A percentile compares a stretch with the other conserved stretches of the same genome.
Conservation (phyloP, 2,113 vertebrate genomes). For the Sardina pilchardus region DNA sequence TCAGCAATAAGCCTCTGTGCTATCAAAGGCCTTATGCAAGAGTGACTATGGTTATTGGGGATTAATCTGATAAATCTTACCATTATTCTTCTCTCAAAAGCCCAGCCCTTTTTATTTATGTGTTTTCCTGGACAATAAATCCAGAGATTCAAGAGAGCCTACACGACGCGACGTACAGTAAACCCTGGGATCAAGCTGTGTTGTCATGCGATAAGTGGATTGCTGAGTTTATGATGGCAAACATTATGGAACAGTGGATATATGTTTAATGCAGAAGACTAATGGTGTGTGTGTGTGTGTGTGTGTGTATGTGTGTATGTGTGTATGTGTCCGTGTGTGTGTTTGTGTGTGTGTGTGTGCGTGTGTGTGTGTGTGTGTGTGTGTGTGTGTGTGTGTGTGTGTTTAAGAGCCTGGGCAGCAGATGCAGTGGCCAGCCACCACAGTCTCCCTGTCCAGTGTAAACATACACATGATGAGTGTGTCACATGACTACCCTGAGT, state of each 20-base stretch:
- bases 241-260: conserved; percentile 1
- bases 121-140: background rate
- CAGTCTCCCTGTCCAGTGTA: conserved; percentile 8
- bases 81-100: background rate
- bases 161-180: background rate
- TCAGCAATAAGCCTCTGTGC: conserved; percentile 1
- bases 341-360: too few relatives aligned
- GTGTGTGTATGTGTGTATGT: too few relatives aligned
- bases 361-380: too few relatives aligned
- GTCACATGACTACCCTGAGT: conserved; percentile 6
- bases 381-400: too few relatives aligned
- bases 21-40: conserved; percentile 3
- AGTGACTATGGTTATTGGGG: background rate
- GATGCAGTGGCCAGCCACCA: background rate
- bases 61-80: conserved; percentile 7
- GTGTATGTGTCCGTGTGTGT: too few relatives aligned
- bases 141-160: background rate
- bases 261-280: background rate
- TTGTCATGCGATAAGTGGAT: background rate
- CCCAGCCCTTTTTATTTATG: background rate
- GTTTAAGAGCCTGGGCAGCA: too few relatives aligned
- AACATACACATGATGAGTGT: background rate
- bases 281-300: background rate
- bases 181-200: background rate
- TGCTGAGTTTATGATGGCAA: background rate